Evolutionary conservation across 2,113 vertebrate genomes (phyloP).

Genomic region (Colossoma macropomum): DNA sequence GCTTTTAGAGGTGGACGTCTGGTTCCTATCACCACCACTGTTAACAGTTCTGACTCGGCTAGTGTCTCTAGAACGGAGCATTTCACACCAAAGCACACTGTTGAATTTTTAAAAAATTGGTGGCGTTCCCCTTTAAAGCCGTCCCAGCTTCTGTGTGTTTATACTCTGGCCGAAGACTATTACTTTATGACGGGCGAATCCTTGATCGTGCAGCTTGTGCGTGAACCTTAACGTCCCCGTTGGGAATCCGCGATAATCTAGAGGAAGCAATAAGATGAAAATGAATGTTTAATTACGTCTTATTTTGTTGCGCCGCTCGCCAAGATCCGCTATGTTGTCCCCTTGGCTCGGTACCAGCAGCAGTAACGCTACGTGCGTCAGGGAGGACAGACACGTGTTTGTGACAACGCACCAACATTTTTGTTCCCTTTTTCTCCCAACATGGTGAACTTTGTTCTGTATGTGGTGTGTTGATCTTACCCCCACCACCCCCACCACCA

Average conservation of each 20-base stretch:
- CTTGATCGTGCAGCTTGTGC: not conserved
- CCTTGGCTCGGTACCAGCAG: constrained; percentile 15
- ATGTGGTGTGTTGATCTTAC: not conserved
- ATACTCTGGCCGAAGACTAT: too few species aligned
- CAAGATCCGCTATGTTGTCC: constrained; percentile 31
- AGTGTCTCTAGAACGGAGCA: too few species aligned
- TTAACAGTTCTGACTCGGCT: too few species aligned
- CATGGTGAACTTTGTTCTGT: not conserved
- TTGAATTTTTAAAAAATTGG: too few species aligned
- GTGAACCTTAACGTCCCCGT: not conserved
- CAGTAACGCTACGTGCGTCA: constrained; percentile 39
- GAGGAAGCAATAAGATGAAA: constrained; percentile 52
- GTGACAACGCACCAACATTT: not conserved
- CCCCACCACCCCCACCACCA: too few species aligned
- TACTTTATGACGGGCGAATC: not conserved
- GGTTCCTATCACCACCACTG: too few species aligned
- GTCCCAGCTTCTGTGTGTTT: too few species aligned
- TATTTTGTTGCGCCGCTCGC: constrained; percentile 2
- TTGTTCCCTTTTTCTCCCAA: too few species aligned
- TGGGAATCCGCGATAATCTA: constrained; percentile 28
- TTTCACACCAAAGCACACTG: too few species aligned
- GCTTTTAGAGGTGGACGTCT: too few species aligned
- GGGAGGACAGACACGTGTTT: constrained; percentile 23
- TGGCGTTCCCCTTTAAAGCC: too few species aligned
- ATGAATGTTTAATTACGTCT: constrained; percentile 44